Conservation (phyloP, 2,888 invertebrate species). For the Exephanes ischioxanthus region DNA sequence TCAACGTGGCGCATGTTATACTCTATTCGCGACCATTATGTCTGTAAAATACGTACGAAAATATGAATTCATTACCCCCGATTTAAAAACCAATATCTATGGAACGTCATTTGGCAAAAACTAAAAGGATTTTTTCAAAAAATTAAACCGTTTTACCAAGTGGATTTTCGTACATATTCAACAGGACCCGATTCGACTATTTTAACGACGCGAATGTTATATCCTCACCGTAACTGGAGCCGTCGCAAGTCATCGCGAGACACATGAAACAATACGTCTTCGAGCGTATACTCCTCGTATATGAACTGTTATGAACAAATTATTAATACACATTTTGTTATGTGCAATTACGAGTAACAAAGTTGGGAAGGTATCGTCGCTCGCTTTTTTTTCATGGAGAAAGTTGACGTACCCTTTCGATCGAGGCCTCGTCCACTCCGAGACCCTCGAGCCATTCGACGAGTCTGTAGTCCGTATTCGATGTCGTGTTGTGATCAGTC, state of each 20-base stretch:
- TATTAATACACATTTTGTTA: constrained; percentile 40
- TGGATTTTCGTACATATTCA: not conserved
- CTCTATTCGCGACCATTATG: not conserved
- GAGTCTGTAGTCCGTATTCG: constrained; percentile 86
- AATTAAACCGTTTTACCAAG: not conserved
- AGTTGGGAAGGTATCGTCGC: not conserved
- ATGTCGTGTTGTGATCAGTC: constrained; percentile 78
- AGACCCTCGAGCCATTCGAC: constrained; percentile 91
- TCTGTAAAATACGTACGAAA: not conserved
- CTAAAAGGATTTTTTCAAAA: not conserved
- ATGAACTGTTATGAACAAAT: constrained; percentile 85
- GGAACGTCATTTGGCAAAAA: not conserved
- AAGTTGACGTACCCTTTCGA: constrained; percentile 86
- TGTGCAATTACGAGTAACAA: not conserved
- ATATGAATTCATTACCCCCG: not conserved
- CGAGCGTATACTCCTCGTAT: constrained; percentile 91
- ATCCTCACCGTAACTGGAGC: constrained; percentile 90
- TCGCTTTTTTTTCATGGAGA: not conserved
- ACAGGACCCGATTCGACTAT: not conserved
- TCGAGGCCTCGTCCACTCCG: constrained; percentile 89
- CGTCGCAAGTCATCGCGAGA: constrained; percentile 93
- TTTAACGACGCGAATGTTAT: constrained; percentile 14
- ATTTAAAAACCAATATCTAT: not conserved
- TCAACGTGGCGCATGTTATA: not conserved
- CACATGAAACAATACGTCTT: constrained; percentile 92